These are phyloP conservation scores for Gila orcuttii DNA, from an alignment of 2,113 vertebrate genomes.

Conservation along the genomic window DNA sequence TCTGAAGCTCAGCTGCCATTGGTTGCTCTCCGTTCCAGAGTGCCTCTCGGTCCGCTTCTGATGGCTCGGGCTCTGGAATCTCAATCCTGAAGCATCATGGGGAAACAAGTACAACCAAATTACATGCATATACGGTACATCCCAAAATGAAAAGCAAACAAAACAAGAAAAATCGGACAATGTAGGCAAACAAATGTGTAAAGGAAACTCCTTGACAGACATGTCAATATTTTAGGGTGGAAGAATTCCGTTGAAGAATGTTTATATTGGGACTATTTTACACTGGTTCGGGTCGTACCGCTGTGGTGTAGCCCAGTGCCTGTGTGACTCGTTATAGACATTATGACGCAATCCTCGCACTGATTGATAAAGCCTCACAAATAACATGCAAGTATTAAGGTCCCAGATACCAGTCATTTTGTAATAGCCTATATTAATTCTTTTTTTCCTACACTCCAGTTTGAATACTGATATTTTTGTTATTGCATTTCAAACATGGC, in stretches of 20 bases:
- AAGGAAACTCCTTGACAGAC: not conserved
- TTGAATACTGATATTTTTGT: no score
- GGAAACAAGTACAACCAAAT: not conserved
- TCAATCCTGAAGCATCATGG: constrained; percentile 82
- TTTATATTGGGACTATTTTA: no score
- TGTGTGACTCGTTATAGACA: no score
- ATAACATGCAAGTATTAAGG: no score
- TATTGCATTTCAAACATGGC: no score
- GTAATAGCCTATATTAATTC: no score
- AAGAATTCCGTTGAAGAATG: not conserved
- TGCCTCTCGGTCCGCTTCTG: constrained; percentile 89
- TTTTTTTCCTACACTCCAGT: no score
- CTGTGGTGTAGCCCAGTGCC: no score
- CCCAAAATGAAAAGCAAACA: not conserved
- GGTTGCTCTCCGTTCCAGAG: constrained; percentile 95
- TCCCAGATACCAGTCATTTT: no score
- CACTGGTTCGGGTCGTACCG: no score
- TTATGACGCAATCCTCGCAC: no score
- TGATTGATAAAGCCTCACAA: no score
- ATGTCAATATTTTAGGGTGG: not conserved
- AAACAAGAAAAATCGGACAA: not conserved
- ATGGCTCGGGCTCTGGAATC: constrained; percentile 94
- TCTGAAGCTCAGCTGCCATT: constrained; percentile 91
- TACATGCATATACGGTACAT: not conserved
- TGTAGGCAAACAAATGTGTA: not conserved